These are phyloP conservation scores for Crax fasciolata DNA, from an alignment of 2,797 vertebrate genomes.

Conservation along the genomic window DNA sequence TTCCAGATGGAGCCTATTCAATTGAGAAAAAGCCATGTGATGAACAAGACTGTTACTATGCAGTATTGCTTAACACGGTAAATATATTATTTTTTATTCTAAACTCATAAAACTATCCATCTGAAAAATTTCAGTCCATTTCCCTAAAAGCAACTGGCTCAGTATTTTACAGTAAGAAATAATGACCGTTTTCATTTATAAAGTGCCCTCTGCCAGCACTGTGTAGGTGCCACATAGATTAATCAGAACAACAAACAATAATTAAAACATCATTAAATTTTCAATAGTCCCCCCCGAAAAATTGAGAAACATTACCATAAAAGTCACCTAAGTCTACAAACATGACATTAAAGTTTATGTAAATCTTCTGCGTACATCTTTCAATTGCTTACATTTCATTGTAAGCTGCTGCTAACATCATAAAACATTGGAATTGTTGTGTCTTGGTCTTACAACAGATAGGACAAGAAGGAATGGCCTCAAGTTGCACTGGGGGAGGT, in stretches of 20 bases:
- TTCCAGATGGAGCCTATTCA: background rate
- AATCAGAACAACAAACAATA: conserved; percentile 58
- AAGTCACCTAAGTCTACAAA: conserved; percentile 60
- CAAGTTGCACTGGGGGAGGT: no score
- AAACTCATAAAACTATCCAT: conserved; percentile 38
- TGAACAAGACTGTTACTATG: background rate
- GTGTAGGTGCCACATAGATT: conserved; percentile 48
- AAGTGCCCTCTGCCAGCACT: conserved; percentile 48
- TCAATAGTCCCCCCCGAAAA: conserved; percentile 33
- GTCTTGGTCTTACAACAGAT: background rate
- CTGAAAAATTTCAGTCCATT: conserved; percentile 58
- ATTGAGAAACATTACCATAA: conserved; percentile 44
- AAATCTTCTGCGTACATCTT: conserved; percentile 41
- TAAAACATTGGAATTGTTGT: background rate
- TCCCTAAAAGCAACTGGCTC: conserved; percentile 13
- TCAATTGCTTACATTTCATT: conserved; percentile 20
- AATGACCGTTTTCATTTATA: conserved; percentile 51
- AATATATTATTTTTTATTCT: background rate
- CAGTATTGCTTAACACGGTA: background rate
- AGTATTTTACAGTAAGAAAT: conserved; percentile 43
- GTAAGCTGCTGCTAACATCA: background rate
- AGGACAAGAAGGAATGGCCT: no score
- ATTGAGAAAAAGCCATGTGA: background rate
- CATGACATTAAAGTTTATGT: conserved; percentile 52
- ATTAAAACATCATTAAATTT: conserved; percentile 69